phyloP scores from a whole-genome alignment of 2,797 vertebrate species.

The Gobio occitaniae region DNA sequence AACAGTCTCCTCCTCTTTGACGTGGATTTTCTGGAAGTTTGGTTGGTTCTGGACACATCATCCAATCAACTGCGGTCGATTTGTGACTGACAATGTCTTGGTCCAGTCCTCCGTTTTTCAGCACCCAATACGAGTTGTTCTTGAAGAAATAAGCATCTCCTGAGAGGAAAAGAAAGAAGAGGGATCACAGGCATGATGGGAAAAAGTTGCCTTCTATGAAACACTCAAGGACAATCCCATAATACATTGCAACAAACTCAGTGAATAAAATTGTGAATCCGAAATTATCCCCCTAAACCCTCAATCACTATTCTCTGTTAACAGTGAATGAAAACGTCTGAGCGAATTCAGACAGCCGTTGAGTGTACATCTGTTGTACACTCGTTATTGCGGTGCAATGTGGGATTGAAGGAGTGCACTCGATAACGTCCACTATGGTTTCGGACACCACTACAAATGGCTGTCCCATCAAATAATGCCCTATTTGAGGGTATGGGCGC shows the following conservation, averaged over 20 bases:
- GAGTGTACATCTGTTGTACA: too few relatives aligned
- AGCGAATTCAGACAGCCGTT: too few relatives aligned
- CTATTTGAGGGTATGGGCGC: too few relatives aligned
- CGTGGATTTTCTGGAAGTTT: conserved; percentile 16
- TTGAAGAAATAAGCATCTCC: conserved; percentile 89
- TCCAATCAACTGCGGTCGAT: conserved; percentile 80
- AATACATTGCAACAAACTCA: too few relatives aligned
- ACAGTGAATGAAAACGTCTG: too few relatives aligned
- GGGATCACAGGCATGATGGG: not conserved
- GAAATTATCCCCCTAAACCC: not conserved
- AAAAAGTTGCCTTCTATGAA: not conserved
- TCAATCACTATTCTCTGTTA: too few relatives aligned
- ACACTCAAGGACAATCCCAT: not conserved
- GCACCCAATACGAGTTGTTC: conserved; percentile 82
- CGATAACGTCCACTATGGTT: too few relatives aligned
- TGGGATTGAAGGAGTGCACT: too few relatives aligned
- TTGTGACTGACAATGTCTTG: conserved; percentile 71
- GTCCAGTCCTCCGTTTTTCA: conserved; percentile 78
- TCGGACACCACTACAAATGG: too few relatives aligned
- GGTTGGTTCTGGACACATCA: conserved; percentile 74
- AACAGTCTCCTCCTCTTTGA: conserved; percentile 59
- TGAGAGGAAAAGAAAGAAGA: conserved; percentile 52
- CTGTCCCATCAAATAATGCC: too few relatives aligned
- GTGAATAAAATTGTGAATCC: too few relatives aligned
- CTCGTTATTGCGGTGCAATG: too few relatives aligned